Conservation (phyloP, 2,888 invertebrate genomes). For the Perdita meconis region DNA sequence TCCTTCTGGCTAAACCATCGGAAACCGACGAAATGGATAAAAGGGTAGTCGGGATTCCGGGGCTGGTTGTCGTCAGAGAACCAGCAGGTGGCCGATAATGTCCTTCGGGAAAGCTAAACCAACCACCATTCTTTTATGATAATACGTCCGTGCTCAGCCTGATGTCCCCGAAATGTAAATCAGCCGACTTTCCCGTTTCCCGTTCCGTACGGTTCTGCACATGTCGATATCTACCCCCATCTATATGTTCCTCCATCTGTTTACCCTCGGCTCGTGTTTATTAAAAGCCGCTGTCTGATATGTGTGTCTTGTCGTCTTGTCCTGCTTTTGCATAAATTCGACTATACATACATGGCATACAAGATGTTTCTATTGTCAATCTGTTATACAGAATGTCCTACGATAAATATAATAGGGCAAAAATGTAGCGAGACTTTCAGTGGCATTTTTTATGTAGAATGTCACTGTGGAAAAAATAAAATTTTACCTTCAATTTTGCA, state of each 20-base stretch:
- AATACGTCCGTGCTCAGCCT: conserved; percentile 66
- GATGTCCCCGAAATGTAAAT: conserved; percentile 76
- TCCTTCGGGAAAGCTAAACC: conserved; percentile 66
- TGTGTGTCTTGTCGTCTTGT: neutral
- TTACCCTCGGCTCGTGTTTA: conserved; percentile 39
- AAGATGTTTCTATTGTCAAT: neutral
- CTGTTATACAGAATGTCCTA: no score
- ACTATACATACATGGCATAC: neutral
- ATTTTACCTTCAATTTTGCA: no score
- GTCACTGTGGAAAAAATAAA: no score
- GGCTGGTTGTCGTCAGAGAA: conserved; percentile 60
- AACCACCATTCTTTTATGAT: conserved; percentile 73
- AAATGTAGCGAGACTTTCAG: no score
- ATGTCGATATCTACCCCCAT: conserved; percentile 36
- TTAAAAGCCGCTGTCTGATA: conserved; percentile 38
- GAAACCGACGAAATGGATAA: conserved; percentile 47
- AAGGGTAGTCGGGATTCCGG: conserved; percentile 47
- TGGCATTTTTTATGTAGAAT: no score
- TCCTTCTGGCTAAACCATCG: neutral
- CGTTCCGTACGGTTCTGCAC: conserved; percentile 34
- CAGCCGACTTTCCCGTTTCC: conserved; percentile 46
- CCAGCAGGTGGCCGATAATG: conserved; percentile 78
- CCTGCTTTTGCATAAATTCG: neutral
- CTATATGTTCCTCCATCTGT: conserved; percentile 30
- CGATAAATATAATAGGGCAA: no score